A percentile compares a stretch with the other conserved stretches of the same genome.
Conservation (phyloP, 2,888 invertebrate species). For the Automeris io region DNA sequence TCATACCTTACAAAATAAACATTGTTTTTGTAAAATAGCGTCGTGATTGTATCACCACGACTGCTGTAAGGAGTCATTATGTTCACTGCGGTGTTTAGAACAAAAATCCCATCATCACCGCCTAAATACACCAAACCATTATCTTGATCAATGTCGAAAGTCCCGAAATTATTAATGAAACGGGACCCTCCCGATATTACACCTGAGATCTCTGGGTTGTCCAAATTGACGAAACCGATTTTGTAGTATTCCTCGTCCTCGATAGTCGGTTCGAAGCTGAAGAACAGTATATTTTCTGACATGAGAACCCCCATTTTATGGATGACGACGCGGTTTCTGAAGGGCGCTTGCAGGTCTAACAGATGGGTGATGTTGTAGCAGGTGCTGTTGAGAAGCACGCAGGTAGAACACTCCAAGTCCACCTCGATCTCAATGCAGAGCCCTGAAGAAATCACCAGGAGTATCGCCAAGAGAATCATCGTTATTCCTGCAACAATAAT, state of each 20-base stretch:
- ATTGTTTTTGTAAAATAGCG: constrained; percentile 46
- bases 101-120: constrained; percentile 52
- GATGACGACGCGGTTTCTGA: constrained; percentile 47
- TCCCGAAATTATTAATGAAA: constrained; percentile 46
- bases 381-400: constrained; percentile 36
- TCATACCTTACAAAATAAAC: constrained; percentile 47
- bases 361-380: constrained; percentile 49
- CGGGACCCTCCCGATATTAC: constrained; percentile 32
- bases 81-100: constrained; percentile 32
- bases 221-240: constrained; percentile 49
- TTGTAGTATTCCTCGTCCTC: constrained; percentile 54
- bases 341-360: constrained; percentile 49
- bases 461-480: constrained; percentile 33
- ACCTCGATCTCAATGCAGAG: constrained; percentile 19
- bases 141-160: constrained; percentile 57
- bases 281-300: constrained; percentile 44
- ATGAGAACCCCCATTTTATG: constrained; percentile 45
- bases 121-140: constrained; percentile 51
- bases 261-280: constrained; percentile 53
- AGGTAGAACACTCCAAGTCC: constrained; percentile 30
- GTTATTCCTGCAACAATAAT: constrained; percentile 24
- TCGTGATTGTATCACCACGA: constrained; percentile 43
- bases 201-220: constrained; percentile 26
- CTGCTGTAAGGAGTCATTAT: constrained; percentile 47
- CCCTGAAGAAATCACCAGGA: constrained; percentile 22